Evolutionary conservation across 2,113 vertebrate genomes (phyloP).

Genomic region (Piprites chloris): DNA sequence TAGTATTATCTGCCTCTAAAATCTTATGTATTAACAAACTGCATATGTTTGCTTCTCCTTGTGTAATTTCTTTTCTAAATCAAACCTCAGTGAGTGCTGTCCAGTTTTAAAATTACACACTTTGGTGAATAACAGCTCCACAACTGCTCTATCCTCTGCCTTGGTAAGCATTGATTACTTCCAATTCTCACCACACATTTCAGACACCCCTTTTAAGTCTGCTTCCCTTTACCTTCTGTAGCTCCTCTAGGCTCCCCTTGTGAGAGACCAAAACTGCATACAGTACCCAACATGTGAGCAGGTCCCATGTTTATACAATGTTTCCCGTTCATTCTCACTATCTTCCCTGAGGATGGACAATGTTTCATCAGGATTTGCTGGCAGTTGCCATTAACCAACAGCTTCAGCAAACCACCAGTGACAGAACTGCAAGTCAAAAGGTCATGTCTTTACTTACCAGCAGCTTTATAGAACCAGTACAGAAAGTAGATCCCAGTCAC

Average conservation of each 20-base stretch:
- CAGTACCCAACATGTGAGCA: rapidly evolving
- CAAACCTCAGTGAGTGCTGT: background rate
- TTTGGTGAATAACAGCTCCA: background rate
- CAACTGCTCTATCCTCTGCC: background rate
- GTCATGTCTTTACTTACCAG: background rate
- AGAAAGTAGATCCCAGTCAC: background rate
- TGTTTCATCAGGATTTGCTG: background rate
- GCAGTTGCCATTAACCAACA: background rate
- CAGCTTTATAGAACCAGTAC: background rate
- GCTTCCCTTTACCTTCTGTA: background rate
- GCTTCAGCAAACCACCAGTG: background rate
- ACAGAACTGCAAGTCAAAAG: background rate
- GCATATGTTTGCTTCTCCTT: rapidly evolving
- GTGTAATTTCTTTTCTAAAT: background rate
- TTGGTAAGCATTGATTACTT: background rate
- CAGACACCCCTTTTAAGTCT: background rate
- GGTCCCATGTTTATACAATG: background rate
- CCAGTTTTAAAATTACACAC: background rate
- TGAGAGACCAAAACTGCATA: rapidly evolving
- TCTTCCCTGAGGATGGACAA: background rate
- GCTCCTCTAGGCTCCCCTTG: background rate
- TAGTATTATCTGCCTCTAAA: background rate
- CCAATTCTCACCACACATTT: background rate
- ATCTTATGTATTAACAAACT: background rate
- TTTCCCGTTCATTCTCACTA: background rate